phyloP scores from a whole-genome alignment of 2,113 vertebrate genomes.

The Promerops cafer region DNA sequence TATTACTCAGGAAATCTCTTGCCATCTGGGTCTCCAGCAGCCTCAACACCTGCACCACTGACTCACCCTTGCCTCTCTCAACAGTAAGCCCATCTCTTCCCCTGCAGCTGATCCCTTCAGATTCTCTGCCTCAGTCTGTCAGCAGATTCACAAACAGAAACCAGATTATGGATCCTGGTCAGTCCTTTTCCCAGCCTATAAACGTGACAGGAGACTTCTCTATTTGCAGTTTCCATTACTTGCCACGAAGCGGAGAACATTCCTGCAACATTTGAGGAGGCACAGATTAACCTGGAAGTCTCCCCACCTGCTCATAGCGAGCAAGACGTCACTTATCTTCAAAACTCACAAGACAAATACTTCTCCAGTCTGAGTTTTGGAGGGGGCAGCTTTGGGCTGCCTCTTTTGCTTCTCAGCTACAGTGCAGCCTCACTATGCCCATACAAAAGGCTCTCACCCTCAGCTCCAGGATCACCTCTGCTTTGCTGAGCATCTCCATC shows the following conservation, averaged over 20 bases:
- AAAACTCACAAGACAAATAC: background rate
- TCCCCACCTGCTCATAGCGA: background rate
- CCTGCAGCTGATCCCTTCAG: background rate
- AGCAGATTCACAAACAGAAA: background rate
- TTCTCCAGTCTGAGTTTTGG: background rate
- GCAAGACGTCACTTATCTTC: background rate
- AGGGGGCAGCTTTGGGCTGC: background rate
- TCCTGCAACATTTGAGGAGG: background rate
- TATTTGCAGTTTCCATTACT: background rate
- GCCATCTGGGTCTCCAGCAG: background rate
- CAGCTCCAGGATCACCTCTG: background rate
- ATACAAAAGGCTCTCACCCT: background rate
- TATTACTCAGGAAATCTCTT: background rate
- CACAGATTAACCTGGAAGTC: background rate
- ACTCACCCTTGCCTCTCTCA: background rate
- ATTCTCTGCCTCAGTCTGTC: background rate
- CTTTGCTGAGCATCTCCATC: background rate
- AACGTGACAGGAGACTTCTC: background rate
- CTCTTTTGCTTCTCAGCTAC: background rate
- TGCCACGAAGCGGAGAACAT: accelerated
- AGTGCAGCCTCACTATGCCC: background rate
- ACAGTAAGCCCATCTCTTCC: background rate
- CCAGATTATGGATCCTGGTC: background rate
- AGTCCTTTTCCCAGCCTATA: background rate
- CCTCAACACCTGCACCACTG: background rate